These are phyloP conservation scores for Pandion haliaetus DNA, from an alignment of 2,113 vertebrate genomes.

Conservation along the genomic window DNA sequence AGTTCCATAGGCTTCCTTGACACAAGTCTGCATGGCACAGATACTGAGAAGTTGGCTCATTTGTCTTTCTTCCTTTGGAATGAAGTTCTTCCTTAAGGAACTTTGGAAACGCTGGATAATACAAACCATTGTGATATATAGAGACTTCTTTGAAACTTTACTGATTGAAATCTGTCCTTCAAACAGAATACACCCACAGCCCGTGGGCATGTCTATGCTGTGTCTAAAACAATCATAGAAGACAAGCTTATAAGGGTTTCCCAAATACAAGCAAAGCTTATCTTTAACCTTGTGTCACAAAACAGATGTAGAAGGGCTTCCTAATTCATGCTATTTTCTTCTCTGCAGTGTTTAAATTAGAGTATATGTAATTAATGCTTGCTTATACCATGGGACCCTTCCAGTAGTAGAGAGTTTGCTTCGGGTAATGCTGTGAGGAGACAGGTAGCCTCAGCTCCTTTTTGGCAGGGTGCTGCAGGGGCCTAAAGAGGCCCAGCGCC, in stretches of 20 bases:
- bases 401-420: background rate
- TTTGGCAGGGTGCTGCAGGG: background rate
- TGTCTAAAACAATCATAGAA: background rate
- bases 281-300: background rate
- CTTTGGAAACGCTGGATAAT: background rate
- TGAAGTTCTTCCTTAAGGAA: background rate
- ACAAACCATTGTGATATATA: background rate
- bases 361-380: background rate
- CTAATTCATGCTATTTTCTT: background rate
- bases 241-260: background rate
- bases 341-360: background rate
- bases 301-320: background rate
- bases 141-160: background rate
- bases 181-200: background rate
- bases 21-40: background rate
- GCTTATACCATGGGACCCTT: background rate
- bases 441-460: background rate
- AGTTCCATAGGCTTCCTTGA: background rate
- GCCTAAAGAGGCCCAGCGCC: background rate
- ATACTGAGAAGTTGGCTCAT: background rate
- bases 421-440: background rate
- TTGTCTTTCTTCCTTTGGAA: background rate
- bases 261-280: background rate
- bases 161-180: background rate
- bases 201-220: fast-evolving